phyloP scores from a whole-genome alignment of 2,888 invertebrate genomes.

The Heteropelma amictum region DNA sequence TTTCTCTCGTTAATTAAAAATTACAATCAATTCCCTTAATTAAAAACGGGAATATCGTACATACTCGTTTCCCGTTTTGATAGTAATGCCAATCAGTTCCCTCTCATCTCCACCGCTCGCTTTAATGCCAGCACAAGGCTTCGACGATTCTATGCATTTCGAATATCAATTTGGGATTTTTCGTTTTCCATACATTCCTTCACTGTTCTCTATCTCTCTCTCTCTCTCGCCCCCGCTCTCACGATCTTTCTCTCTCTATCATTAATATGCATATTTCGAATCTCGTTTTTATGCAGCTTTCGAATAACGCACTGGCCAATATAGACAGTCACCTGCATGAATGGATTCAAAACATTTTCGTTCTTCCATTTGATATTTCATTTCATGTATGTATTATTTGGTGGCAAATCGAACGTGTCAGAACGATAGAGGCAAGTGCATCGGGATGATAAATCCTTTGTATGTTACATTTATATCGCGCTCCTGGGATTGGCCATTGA shows the following conservation, averaged over 20 bases:
- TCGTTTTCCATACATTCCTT: conserved; percentile 38
- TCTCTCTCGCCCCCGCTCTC: conserved; percentile 1
- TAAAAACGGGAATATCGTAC: conserved; percentile 52
- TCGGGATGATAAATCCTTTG: conserved; percentile 27
- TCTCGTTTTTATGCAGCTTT: conserved; percentile 42
- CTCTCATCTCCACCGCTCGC: conserved; percentile 16
- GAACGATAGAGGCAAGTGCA: conserved; percentile 21
- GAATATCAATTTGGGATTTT: conserved; percentile 54
- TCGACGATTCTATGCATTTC: conserved; percentile 55
- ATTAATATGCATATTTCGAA: conserved; percentile 54
- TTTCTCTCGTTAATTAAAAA: conserved; percentile 55
- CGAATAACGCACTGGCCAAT: conserved; percentile 36
- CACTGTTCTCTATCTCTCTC: background rate
- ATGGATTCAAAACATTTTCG: conserved; percentile 42
- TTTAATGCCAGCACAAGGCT: conserved; percentile 53
- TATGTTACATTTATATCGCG: conserved; percentile 15
- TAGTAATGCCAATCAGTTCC: conserved; percentile 48
- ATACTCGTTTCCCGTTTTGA: conserved; percentile 42
- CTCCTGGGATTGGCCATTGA: conserved; percentile 9
- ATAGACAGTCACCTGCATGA: conserved; percentile 30
- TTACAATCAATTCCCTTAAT: conserved; percentile 55
- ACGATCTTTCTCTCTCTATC: conserved; percentile 13
- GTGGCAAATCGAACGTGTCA: conserved; percentile 25
- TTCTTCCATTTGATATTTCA: conserved; percentile 46
- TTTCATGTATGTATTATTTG: conserved; percentile 28